These are phyloP conservation scores for Trachurus trachurus DNA, from an alignment of 2,797 vertebrate species.

Conservation along the genomic window DNA sequence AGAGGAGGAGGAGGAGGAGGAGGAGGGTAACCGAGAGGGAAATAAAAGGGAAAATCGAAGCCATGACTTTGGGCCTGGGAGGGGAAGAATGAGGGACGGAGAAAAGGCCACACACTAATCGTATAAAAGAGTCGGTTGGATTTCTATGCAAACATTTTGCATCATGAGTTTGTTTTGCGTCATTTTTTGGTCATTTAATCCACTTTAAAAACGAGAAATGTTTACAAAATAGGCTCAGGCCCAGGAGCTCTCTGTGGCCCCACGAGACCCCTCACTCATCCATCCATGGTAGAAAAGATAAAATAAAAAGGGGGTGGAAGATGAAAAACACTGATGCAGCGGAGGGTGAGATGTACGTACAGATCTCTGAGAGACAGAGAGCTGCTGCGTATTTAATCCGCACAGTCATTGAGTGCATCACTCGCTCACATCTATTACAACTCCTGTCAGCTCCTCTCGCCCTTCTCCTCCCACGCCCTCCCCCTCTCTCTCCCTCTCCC, in stretches of 20 bases:
- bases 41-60: neutral
- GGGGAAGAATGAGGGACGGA: neutral
- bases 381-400: conserved; percentile 27
- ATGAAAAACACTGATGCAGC: neutral
- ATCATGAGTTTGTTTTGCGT: too few species aligned
- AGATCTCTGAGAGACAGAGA: conserved; percentile 10
- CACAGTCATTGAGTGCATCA: conserved; percentile 30
- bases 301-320: neutral
- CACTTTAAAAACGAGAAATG: neutral
- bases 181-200: neutral
- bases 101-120: neutral
- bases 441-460: conserved; percentile 39
- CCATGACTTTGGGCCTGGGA: neutral
- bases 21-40: conserved; percentile 10
- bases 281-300: neutral
- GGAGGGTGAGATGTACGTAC: neutral
- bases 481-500: neutral
- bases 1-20: neutral
- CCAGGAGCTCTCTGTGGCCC: neutral
- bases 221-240: neutral
- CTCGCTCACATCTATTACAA: conserved; percentile 35
- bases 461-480: conserved; percentile 17
- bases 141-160: neutral
- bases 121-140: neutral
- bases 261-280: neutral